phyloP scores from a whole-genome alignment of 2,797 vertebrate species.

The Microcaecilia unicolor region DNA sequence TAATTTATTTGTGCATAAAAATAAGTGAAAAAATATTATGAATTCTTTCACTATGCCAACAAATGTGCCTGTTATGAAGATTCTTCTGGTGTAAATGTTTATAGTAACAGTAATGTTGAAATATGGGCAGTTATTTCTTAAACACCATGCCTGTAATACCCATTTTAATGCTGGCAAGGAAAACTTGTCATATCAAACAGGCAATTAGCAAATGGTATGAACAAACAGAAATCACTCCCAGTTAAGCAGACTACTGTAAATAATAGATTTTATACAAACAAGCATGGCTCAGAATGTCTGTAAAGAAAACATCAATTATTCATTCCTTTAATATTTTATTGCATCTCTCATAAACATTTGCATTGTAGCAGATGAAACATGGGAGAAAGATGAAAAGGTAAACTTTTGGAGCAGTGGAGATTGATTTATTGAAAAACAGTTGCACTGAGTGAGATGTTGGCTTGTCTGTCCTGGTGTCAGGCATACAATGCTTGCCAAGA shows the following conservation, averaged over 20 bases:
- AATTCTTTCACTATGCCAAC: slow-evolving; percentile 20
- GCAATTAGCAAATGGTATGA: slow-evolving; percentile 48
- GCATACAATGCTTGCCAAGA: slow-evolving; percentile 1
- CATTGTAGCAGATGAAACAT: slow-evolving; percentile 16
- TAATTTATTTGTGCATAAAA: slow-evolving; percentile 12
- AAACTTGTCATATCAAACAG: slow-evolving; percentile 44
- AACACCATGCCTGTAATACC: slow-evolving; percentile 30
- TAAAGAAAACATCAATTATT: slow-evolving; percentile 60
- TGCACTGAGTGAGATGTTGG: slow-evolving; percentile 13
- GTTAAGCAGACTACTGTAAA: slow-evolving; percentile 57
- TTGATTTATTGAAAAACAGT: neutral
- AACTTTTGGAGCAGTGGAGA: neutral
- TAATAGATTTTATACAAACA: slow-evolving; percentile 63
- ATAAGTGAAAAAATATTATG: slow-evolving; percentile 15
- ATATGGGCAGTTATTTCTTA: slow-evolving; percentile 33
- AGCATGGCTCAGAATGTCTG: slow-evolving; percentile 47
- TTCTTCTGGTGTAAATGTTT: too few species aligned
- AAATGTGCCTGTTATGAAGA: slow-evolving; percentile 23
- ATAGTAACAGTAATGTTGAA: too few species aligned
- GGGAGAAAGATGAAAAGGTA: slow-evolving; percentile 7
- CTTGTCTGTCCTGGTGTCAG: slow-evolving; percentile 1
- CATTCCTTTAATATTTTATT: slow-evolving; percentile 59
- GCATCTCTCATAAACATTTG: slow-evolving; percentile 48
- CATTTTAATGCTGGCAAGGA: slow-evolving; percentile 32
- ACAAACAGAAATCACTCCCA: slow-evolving; percentile 52